Evolutionary conservation across 2,797 vertebrate species (phyloP).

Genomic region (Trichosurus vulpecula): DNA sequence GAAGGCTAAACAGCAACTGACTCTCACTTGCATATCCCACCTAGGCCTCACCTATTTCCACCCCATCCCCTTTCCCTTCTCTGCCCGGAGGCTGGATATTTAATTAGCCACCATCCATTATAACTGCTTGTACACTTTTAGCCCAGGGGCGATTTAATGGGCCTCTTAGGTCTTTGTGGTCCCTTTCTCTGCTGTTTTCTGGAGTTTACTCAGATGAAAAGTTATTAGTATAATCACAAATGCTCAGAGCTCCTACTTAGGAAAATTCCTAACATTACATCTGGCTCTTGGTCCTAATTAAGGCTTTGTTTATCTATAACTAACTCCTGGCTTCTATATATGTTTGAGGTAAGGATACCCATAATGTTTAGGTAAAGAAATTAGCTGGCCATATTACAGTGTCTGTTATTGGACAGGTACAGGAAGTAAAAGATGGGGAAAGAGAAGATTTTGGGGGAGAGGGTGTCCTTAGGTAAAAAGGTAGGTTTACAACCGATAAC

Average conservation of each 20-base stretch:
- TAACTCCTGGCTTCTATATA: neutral
- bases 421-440: neutral
- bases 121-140: neutral
- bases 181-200: neutral
- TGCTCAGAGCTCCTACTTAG: neutral
- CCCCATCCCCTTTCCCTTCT: neutral
- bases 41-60: neutral
- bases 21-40: neutral
- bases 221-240: neutral
- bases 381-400: neutral
- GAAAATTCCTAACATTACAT: neutral
- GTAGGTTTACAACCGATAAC: neutral
- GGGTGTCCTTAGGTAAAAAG: neutral
- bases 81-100: neutral
- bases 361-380: neutral
- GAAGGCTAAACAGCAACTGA: neutral
- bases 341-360: neutral
- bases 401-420: neutral
- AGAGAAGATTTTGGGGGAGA: neutral
- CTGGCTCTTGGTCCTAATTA: neutral
- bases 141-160: neutral
- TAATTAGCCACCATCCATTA: neutral
- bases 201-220: neutral
- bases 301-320: neutral
- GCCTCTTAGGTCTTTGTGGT: neutral